Conservation (phyloP, 1,140 invertebrate genomes). For the Drosophila asahinai region DNA sequence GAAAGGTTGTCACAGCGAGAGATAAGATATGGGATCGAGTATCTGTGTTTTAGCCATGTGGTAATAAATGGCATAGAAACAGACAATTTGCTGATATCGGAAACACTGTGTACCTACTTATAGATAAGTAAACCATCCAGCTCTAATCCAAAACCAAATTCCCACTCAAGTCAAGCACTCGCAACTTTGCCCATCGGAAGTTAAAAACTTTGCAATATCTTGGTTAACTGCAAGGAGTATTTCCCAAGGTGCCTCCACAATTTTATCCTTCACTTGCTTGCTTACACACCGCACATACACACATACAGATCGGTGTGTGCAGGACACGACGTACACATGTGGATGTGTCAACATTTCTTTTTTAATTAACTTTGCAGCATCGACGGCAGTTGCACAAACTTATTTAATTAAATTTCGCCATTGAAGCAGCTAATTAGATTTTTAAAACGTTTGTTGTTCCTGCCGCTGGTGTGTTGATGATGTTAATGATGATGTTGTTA, state of each 20-base stretch:
- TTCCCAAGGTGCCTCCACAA: slow-evolving; percentile 37
- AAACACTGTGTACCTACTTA: neutral
- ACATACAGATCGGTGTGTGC: neutral
- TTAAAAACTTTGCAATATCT: slow-evolving; percentile 33
- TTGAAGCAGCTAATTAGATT: slow-evolving; percentile 81
- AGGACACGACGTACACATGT: slow-evolving; percentile 9
- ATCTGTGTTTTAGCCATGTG: neutral
- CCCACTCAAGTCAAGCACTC: slow-evolving; percentile 10
- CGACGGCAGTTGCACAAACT: slow-evolving; percentile 69
- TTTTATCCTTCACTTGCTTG: slow-evolving; percentile 24
- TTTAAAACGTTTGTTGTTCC: slow-evolving; percentile 55
- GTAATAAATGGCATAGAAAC: neutral
- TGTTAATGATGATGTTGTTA: slow-evolving; percentile 50
- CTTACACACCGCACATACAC: neutral
- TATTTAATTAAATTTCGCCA: slow-evolving; percentile 81
- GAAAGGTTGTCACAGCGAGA: neutral
- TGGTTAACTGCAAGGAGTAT: slow-evolving; percentile 30
- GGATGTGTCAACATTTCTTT: slow-evolving; percentile 60
- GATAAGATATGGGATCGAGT: slow-evolving; percentile 19
- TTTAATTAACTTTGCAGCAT: slow-evolving; percentile 79
- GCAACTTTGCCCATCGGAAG: slow-evolving; percentile 22
- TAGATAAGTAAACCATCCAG: slow-evolving; percentile 23
- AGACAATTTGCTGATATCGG: neutral
- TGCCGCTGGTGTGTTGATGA: slow-evolving; percentile 31
- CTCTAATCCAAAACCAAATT: slow-evolving; percentile 44